Evolutionary conservation across 2,113 vertebrate genomes (phyloP).

Genomic region (Odocoileus hemionus): DNA sequence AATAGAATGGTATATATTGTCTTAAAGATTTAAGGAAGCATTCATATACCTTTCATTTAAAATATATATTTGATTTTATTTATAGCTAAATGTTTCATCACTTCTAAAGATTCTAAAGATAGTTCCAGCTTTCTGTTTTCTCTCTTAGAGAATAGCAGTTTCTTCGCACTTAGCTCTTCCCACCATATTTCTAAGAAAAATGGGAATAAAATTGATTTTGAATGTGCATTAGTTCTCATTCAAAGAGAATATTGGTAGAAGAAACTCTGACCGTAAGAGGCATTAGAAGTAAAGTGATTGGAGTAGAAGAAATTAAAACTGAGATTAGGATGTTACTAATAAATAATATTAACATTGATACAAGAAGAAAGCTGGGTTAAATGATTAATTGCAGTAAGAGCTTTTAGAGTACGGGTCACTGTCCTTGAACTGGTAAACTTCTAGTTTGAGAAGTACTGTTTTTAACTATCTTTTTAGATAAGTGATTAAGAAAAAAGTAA

Average conservation of each 20-base stretch:
- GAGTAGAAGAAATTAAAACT: background rate
- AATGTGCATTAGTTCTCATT: constrained; percentile 27
- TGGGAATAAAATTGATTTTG: background rate
- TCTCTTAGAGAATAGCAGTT: background rate
- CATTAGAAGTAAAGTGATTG: background rate
- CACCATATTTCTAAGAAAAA: background rate
- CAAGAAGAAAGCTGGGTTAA: background rate
- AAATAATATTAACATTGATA: background rate
- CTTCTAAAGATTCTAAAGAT: background rate
- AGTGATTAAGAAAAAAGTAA: background rate
- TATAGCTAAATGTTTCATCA: background rate
- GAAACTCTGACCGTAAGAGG: background rate
- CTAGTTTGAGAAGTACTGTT: background rate
- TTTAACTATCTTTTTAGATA: background rate
- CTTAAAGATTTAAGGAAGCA: background rate
- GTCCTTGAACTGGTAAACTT: background rate
- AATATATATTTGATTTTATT: background rate
- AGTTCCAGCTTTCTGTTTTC: background rate
- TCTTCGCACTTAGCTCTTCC: background rate
- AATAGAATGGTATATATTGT: background rate
- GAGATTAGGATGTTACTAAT: background rate
- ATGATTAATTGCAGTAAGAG: background rate
- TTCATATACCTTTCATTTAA: background rate
- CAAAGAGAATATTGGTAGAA: background rate
- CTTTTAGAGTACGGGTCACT: background rate